These are phyloP conservation scores for Botia kubotai DNA, from an alignment of 2,797 vertebrate species.

Conservation along the genomic window DNA sequence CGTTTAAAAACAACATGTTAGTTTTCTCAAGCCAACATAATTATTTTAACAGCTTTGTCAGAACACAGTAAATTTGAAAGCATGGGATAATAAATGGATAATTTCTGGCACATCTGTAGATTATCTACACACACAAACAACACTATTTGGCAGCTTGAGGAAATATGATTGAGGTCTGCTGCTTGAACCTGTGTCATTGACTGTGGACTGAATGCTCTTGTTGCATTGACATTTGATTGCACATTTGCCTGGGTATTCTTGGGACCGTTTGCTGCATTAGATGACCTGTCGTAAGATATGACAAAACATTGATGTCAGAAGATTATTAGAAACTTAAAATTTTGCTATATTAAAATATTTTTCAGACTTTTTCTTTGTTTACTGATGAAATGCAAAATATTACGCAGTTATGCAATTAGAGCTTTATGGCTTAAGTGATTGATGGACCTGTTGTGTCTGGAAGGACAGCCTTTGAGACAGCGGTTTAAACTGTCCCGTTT, in stretches of 20 bases:
- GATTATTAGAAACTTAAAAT: too few relatives aligned
- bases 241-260: background rate
- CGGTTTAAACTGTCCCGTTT: slow-evolving; percentile 70
- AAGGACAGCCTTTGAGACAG: slow-evolving; percentile 64
- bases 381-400: background rate
- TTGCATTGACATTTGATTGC: slow-evolving; percentile 39
- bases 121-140: background rate
- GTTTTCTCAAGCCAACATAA: too few relatives aligned
- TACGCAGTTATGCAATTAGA: background rate
- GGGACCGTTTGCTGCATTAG: slow-evolving; percentile 22
- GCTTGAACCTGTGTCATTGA: slow-evolving; percentile 41
- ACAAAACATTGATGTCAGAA: slow-evolving; percentile 27
- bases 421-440: background rate
- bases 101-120: background rate
- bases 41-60: too few relatives aligned
- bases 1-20: too few relatives aligned
- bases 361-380: background rate
- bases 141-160: background rate
- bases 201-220: slow-evolving; percentile 27
- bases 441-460: slow-evolving; percentile 60
- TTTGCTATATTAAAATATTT: background rate
- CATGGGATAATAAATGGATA: too few relatives aligned
- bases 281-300: slow-evolving; percentile 64
- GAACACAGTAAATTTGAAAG: too few relatives aligned
- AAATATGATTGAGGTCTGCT: slow-evolving; percentile 57